phyloP scores from a whole-genome alignment of 2,797 vertebrate species.

The Valencia hispanica region DNA sequence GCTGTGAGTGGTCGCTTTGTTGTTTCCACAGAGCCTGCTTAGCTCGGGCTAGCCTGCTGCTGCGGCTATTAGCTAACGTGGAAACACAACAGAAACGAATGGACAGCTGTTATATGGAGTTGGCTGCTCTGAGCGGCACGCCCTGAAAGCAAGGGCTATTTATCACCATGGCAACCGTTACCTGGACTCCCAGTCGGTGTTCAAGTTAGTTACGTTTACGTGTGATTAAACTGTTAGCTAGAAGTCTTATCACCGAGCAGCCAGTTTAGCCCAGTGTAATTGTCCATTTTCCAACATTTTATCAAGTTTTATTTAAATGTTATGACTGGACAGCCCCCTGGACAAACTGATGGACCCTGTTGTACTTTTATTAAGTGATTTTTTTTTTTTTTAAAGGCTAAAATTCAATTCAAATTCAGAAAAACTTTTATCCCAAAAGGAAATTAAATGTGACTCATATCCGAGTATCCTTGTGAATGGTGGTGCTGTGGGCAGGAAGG shows the following conservation, averaged over 20 bases:
- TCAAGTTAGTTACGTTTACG: constrained; percentile 11
- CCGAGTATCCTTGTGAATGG: no score
- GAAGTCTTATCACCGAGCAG: not conserved
- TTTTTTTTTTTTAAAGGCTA: not conserved
- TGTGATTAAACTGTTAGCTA: constrained; percentile 25
- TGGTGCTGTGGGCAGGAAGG: no score
- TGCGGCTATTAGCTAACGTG: constrained; percentile 39
- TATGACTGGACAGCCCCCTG: not conserved
- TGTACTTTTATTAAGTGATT: not conserved
- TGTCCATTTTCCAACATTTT: not conserved
- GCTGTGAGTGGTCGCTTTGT: constrained; percentile 29
- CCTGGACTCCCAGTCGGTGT: not conserved
- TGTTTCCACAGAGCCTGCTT: constrained; percentile 36
- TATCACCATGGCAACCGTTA: constrained; percentile 13
- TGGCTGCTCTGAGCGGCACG: no score
- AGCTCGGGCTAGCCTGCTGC: constrained; percentile 56
- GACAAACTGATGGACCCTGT: constrained; percentile 2
- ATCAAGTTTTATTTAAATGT: not conserved
- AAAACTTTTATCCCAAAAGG: no score
- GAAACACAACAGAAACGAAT: constrained; percentile 56
- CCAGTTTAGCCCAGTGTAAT: not conserved
- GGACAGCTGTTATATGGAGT: constrained; percentile 10
- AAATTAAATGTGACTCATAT: no score
- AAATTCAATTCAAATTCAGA: no score
- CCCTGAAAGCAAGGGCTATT: not conserved